phyloP scores from a whole-genome alignment of 2,888 invertebrate genomes.

The Caprella mutica region DNA sequence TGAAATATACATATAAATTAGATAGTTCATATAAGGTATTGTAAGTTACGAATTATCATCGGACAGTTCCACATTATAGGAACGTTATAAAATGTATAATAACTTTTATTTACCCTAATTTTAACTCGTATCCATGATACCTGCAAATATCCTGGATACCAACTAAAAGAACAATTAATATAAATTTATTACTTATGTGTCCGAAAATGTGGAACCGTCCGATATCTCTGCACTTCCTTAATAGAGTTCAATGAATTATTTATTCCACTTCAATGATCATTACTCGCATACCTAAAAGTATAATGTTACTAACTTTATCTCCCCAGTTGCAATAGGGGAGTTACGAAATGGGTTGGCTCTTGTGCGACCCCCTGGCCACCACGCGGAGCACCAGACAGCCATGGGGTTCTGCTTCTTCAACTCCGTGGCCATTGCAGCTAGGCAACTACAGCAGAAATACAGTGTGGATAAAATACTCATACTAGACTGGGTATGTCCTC shows the following conservation, averaged over 20 bases:
- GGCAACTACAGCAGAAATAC: conserved; percentile 69
- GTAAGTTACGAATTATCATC: background rate
- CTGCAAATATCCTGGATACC: no score
- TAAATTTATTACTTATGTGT: background rate
- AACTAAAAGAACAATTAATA: background rate
- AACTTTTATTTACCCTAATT: background rate
- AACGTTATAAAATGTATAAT: background rate
- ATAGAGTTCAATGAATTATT: background rate
- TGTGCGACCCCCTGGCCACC: conserved; percentile 80
- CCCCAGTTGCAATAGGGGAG: conserved; percentile 53
- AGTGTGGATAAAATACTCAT: conserved; percentile 82
- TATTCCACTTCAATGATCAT: no score
- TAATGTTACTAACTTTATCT: background rate
- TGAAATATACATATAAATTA: no score
- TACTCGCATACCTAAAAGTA: background rate
- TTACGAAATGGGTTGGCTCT: conserved; percentile 89
- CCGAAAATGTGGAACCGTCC: background rate
- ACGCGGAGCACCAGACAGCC: conserved; percentile 85
- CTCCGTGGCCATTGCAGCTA: conserved; percentile 89
- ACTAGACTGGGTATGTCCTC: conserved; percentile 73
- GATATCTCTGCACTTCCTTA: background rate
- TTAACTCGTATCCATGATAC: background rate
- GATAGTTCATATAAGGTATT: no score
- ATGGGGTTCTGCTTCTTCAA: conserved; percentile 99
- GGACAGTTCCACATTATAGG: background rate